Percentiles rank a stretch among this genome's conserved stretches.
These are phyloP conservation scores for Sminthopsis crassicaudata DNA, from an alignment of 2,113 vertebrate genomes.

Conservation along the genomic window DNA sequence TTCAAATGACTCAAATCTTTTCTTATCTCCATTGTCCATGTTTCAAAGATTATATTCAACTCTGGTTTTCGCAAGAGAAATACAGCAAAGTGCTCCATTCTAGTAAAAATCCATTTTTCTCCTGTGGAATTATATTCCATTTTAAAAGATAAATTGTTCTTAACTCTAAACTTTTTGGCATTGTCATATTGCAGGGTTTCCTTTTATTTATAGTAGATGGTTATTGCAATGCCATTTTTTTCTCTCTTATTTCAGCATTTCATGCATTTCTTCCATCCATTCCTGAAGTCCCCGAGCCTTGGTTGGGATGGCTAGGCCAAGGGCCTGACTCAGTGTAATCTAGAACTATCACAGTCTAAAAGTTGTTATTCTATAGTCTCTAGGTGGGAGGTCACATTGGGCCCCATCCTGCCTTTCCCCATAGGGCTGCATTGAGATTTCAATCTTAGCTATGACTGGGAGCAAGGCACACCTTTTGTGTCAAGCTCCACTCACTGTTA, in stretches of 20 bases:
- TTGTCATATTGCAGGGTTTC: background rate
- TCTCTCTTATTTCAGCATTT: background rate
- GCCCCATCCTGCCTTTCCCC: background rate
- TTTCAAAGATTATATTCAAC: background rate
- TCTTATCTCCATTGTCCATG: background rate
- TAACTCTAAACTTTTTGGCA: background rate
- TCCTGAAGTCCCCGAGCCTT: background rate
- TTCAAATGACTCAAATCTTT: background rate
- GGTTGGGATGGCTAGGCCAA: background rate
- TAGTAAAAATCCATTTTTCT: background rate
- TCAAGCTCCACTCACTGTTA: background rate
- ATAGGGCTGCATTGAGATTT: background rate
- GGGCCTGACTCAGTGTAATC: background rate
- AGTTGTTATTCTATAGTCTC: background rate
- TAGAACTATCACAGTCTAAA: background rate
- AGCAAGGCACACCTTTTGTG: background rate
- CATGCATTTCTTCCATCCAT: background rate
- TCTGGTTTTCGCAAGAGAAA: background rate
- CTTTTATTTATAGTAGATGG: background rate
- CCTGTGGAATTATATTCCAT: background rate
- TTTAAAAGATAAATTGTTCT: background rate
- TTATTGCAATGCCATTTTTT: background rate
- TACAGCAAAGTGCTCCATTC: background rate
- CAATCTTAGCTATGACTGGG: background rate
- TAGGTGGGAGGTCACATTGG: background rate